Evolutionary conservation across 2,888 invertebrate genomes (phyloP), one percentile per base, ranked within the genome.

Genomic region (Dascillus cervinus): DNA sequence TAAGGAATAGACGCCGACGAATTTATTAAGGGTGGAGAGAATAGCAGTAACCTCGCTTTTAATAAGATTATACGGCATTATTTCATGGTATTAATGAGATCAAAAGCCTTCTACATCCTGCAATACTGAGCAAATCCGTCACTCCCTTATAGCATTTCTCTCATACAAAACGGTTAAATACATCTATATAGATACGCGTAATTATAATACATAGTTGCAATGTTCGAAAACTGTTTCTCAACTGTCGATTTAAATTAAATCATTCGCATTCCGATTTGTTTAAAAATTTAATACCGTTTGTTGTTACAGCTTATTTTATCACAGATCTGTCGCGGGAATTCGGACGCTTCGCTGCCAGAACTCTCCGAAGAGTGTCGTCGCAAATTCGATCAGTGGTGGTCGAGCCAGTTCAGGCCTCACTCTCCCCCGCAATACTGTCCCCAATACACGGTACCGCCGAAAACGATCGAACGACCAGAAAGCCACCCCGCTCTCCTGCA

Each of bases 331-430:
- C 79, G 90, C 39, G 84, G 84, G 11, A 78, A 79, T 28, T 69
- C 79, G 55, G 71, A 75, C 12, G 75, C 80, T 3, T 75, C 80
- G 25, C 70, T 73, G 26, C 76, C 77, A 24, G 87, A 88, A 48
- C 77, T 84, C 4, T 76, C 82, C 1, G 91, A 91, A 46, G 92
- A 92, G 29, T 77, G 82, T 54, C 78, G 86, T 13, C 73, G 87
- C 37, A 87, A 88, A 60, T 94, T 94, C 64, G 91, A 94, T 57
- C 82, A 85, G 34, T 94, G 94, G 94, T 88, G 86, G 79, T 75
- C 77, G 22, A 73, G 79, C 32, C 85, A 85, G 55, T 73, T 82
- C 27, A 77, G 78, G 8, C 77, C 80, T 0, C 67, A 74, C 17
- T 58, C 62, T 1, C 60, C 59, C 17, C 51, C 55, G 3, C 50